Base-by-base conservation (phyloP, 2,797 vertebrate species). In the Antrozous pallidus region DNA sequence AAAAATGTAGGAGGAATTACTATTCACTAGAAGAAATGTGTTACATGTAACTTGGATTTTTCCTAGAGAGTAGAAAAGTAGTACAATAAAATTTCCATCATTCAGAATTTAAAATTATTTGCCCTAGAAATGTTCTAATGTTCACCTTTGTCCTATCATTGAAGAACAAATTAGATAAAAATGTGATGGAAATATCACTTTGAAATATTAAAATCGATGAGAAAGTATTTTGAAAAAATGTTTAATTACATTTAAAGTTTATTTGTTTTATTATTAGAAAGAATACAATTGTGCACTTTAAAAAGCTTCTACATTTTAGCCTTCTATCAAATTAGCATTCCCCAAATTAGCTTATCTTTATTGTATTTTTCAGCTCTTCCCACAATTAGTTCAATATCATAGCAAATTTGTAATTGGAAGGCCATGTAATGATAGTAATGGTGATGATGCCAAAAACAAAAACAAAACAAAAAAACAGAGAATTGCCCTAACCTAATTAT, bases 81-180 rank as follows among this genome's bases (percentile, higher is more conserved):
- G 8, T 75, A 74, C 2, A 78, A 88, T 84, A 85, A 94, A 92
- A 67, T 91, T 33, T 75, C 36, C 33, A 84, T 91, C 94, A 87
- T 80, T 92, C 70, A 88, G 51, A 95, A 92, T 96, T 67, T 93
- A 87, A 92, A n/a, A 90, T 54, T 79, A 81, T 93, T 94, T 87
- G 26, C 54, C 69, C 80, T 74, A 33, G 22, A 96, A 93, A 89
- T 69, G 20, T 18, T 54, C n/a, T 63, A 51, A 63, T 8, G 36
- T 82, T 92, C 51, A 90, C 65, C 58, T 75, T 85, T 83, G 51
- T 92, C 40, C 58, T 90, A 42, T 79, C 31, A 83, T 63, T 87
- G 82, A 96, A 81, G 33, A 56, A 73, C 13, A 78, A 88, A 47
- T 92, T 84, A 71, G 69, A 87, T 82, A 71, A 1, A 58, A 93